Percentiles rank a stretch among this genome's conserved stretches.
phyloP scores from a whole-genome alignment of 2,113 vertebrate species.

The Eubucco bourcierii region DNA sequence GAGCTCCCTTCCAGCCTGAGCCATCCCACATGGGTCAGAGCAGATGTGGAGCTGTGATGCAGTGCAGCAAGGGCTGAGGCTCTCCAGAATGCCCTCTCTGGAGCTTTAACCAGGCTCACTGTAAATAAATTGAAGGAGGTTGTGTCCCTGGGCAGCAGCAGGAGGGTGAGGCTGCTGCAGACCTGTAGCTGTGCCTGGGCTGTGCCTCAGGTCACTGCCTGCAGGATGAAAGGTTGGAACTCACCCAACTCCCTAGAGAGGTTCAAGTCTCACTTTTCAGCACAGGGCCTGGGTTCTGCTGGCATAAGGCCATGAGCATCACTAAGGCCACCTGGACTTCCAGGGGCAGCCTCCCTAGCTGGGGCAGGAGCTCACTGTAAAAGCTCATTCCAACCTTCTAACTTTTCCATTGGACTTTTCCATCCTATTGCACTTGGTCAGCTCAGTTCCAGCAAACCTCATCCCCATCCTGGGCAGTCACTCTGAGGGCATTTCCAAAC shows the following conservation, averaged over 20 bases:
- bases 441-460: neutral
- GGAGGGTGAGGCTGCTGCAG: neutral
- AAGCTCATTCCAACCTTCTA: neutral
- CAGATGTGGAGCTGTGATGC: no score
- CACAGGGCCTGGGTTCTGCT: neutral
- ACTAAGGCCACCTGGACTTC: neutral
- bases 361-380: neutral
- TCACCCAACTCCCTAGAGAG: neutral
- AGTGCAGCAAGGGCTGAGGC: no score
- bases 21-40: no score
- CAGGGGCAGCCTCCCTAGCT: neutral
- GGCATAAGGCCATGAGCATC: neutral
- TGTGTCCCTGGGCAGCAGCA: neutral
- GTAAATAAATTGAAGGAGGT: neutral
- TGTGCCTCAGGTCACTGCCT: neutral
- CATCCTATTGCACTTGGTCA: neutral
- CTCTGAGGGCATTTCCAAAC: accelerated
- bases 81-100: accelerated
- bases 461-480: neutral
- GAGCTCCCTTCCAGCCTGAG: no score
- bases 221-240: neutral
- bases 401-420: neutral
- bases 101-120: neutral
- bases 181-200: accelerated
- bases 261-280: neutral